These are phyloP conservation scores for Gymnocypris eckloni DNA, from an alignment of 2,797 vertebrate species.

Conservation along the genomic window DNA sequence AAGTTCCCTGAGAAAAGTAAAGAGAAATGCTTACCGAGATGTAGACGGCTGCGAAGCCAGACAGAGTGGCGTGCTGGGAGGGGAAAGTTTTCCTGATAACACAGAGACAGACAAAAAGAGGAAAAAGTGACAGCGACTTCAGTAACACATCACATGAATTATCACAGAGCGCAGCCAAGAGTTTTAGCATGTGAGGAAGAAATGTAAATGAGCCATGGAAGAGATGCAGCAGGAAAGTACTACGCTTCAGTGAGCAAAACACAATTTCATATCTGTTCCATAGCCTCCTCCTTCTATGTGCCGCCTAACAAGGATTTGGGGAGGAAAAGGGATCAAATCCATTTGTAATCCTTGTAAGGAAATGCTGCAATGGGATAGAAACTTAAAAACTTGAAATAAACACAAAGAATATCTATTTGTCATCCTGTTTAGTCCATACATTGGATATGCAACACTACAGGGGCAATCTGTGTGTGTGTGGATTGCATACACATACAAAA, in stretches of 20 bases:
- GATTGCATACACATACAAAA: background rate
- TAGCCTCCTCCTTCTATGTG: background rate
- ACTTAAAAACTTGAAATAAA: background rate
- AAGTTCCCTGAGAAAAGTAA: background rate
- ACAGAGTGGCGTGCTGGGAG: slow-evolving; percentile 95
- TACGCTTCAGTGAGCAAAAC: slow-evolving; percentile 1
- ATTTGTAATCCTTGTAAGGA: slow-evolving; percentile 22
- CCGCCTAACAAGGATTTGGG: background rate
- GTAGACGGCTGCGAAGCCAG: slow-evolving; percentile 94
- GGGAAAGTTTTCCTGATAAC: slow-evolving; percentile 93
- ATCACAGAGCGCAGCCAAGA: background rate
- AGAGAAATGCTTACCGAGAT: slow-evolving; percentile 88
- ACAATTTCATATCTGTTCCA: slow-evolving; percentile 12
- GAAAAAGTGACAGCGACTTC: slow-evolving; percentile 5
- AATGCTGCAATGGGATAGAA: background rate
- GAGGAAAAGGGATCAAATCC: background rate
- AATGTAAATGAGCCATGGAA: slow-evolving; percentile 38
- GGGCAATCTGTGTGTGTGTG: background rate
- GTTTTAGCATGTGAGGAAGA: slow-evolving; percentile 28
- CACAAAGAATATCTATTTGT: background rate
- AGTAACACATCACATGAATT: slow-evolving; percentile 35
- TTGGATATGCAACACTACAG: background rate
- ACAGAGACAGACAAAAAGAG: slow-evolving; percentile 53
- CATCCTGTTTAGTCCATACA: background rate
- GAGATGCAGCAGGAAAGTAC: background rate